phyloP scores from a whole-genome alignment of 2,888 invertebrate genomes.

The Platynereis dumerilii region DNA sequence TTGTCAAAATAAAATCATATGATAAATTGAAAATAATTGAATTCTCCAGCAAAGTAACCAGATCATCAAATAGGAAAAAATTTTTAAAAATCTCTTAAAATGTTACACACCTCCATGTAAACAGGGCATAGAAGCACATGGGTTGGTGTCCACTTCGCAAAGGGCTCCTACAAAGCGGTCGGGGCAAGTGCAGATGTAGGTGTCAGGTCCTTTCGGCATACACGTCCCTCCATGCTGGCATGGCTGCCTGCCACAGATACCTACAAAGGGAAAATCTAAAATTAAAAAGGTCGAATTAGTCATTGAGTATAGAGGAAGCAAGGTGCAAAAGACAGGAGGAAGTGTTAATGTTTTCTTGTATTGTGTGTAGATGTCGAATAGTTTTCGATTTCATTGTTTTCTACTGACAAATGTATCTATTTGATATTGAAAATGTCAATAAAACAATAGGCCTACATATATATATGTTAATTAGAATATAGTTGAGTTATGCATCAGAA shows the following conservation, averaged over 20 bases:
- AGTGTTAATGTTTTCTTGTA: no score
- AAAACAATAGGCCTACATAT: no score
- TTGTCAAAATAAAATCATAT: no score
- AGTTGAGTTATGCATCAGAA: no score
- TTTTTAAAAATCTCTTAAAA: conserved; percentile 1
- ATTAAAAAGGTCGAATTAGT: background rate
- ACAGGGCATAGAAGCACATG: conserved; percentile 39
- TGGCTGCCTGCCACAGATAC: conserved; percentile 71
- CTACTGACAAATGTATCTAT: no score
- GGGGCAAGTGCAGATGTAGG: conserved; percentile 80
- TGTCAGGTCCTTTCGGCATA: conserved; percentile 65
- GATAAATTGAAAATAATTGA: background rate
- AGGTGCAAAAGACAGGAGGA: background rate
- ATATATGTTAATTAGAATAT: no score
- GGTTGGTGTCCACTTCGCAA: conserved; percentile 77
- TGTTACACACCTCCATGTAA: conserved; percentile 31
- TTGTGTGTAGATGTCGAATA: no score
- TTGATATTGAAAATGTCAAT: no score
- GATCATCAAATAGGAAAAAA: background rate
- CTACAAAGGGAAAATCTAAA: conserved; percentile 35
- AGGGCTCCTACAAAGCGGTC: conserved; percentile 77
- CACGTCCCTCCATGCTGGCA: conserved; percentile 80
- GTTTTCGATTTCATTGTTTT: no score
- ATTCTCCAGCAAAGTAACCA: background rate
- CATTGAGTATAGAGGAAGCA: background rate